Percentiles rank a stretch among this genome's conserved stretches.
Evolutionary conservation across 1,140 invertebrate species (phyloP).

Genomic region (Ceratina calcarata): DNA sequence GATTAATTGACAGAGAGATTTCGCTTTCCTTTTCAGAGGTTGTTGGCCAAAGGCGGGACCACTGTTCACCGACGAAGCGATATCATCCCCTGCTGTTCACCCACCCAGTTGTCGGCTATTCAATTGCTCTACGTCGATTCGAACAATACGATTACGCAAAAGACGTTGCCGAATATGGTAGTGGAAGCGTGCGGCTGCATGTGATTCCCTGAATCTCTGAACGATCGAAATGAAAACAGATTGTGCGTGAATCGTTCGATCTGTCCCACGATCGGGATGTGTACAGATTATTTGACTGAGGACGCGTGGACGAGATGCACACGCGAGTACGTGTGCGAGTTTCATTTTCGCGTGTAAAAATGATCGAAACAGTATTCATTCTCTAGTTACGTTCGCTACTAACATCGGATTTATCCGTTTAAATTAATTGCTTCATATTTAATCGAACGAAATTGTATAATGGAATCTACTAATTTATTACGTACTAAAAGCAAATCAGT

Average conservation of each 20-base stretch:
- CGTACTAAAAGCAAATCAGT: no score
- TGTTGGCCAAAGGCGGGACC: slow-evolving; percentile 71
- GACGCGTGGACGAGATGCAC: not conserved
- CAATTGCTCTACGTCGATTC: slow-evolving; percentile 87
- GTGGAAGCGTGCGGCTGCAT: slow-evolving; percentile 91
- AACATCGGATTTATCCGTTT: not conserved
- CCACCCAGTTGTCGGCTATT: slow-evolving; percentile 87
- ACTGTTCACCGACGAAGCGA: slow-evolving; percentile 74
- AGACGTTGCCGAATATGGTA: slow-evolving; percentile 90
- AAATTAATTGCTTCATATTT: slow-evolving; percentile 15
- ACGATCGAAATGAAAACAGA: not conserved
- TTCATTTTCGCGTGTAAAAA: not conserved
- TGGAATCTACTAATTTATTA: no score
- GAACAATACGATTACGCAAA: slow-evolving; percentile 87
- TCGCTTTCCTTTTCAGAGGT: slow-evolving; percentile 79
- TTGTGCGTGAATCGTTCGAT: not conserved
- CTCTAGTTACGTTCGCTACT: not conserved
- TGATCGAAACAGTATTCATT: slow-evolving; percentile 56
- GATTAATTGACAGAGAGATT: no score
- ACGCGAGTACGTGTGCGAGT: not conserved
- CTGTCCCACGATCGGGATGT: not conserved
- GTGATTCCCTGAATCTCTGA: slow-evolving; percentile 76
- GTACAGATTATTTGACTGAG: not conserved
- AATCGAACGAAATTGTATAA: slow-evolving; percentile 11
- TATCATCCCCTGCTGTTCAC: slow-evolving; percentile 89